phyloP scores from a whole-genome alignment of 2,797 vertebrate genomes.

The Sebastes kiyomatsui region DNA sequence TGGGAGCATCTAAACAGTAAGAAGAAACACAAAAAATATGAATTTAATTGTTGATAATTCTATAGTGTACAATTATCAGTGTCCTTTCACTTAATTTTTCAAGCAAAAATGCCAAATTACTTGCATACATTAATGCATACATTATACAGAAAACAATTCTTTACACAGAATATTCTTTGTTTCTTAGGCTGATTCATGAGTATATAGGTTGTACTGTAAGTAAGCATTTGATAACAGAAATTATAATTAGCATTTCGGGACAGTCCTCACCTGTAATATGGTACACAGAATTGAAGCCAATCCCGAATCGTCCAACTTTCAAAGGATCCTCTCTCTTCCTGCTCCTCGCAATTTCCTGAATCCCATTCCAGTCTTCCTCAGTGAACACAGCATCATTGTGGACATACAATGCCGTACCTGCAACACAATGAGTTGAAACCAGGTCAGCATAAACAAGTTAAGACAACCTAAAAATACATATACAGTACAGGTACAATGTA shows the following conservation, averaged over 20 bases:
- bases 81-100: background rate
- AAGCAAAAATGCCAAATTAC: background rate
- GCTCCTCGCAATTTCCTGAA: conserved; percentile 98
- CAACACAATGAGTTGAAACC: background rate
- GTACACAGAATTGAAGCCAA: conserved; percentile 99
- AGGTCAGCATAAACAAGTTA: background rate
- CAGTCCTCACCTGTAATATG: conserved; percentile 93
- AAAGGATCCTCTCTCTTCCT: conserved; percentile 97
- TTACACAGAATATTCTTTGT: background rate
- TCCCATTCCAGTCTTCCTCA: conserved; percentile 95
- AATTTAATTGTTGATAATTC: background rate
- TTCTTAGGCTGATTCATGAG: background rate
- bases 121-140: background rate
- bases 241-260: background rate
- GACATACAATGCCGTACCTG: conserved; percentile 93
- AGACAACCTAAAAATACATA: background rate
- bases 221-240: background rate
- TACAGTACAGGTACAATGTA: background rate
- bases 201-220: background rate
- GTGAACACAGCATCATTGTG: conserved; percentile 97
- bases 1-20: conserved; percentile 89
- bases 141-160: background rate
- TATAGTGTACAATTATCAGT: background rate
- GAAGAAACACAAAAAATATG: conserved; percentile 1
- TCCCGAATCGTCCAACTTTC: conserved; percentile 98